Evolutionary conservation across 2,888 invertebrate genomes (phyloP).

Genomic region (Bombylius major): DNA sequence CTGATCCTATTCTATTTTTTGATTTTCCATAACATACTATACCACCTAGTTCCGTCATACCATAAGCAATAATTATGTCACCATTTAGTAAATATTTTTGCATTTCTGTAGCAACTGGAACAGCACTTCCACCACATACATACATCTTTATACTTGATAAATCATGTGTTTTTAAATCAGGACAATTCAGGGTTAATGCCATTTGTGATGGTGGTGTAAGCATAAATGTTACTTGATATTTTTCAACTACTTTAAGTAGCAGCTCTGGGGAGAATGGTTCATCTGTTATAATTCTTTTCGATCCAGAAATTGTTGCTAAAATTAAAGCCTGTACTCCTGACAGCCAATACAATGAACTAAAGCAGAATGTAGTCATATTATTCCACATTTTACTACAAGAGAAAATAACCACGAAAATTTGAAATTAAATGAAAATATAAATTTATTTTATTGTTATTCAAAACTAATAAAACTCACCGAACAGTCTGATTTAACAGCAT

Average conservation of each 20-base stretch:
- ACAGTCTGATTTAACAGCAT: slow-evolving; percentile 11
- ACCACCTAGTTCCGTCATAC: slow-evolving; percentile 27
- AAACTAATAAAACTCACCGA: neutral
- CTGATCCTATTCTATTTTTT: slow-evolving; percentile 16
- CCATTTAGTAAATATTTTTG: slow-evolving; percentile 19
- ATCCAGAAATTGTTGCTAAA: slow-evolving; percentile 25
- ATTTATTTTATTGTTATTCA: too few relatives aligned
- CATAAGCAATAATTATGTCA: slow-evolving; percentile 25
- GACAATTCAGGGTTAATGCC: slow-evolving; percentile 20
- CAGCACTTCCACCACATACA: slow-evolving; percentile 25
- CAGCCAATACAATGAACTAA: slow-evolving; percentile 13
- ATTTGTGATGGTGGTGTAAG: slow-evolving; percentile 25
- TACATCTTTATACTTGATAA: slow-evolving; percentile 22
- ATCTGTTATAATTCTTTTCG: slow-evolving; percentile 28
- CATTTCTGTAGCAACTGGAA: slow-evolving; percentile 22
- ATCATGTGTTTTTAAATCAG: slow-evolving; percentile 18
- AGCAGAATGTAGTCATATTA: slow-evolving; percentile 20
- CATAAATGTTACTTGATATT: too few relatives aligned
- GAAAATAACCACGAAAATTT: too few relatives aligned
- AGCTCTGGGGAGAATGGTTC: slow-evolving; percentile 24
- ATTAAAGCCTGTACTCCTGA: slow-evolving; percentile 11
- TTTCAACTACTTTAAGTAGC: slow-evolving; percentile 23
- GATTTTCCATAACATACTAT: slow-evolving; percentile 1
- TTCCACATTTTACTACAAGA: neutral
- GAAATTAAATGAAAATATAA: too few relatives aligned